These are phyloP conservation scores for Myotis myotis DNA, from an alignment of 2,797 vertebrate genomes.

Conservation along the genomic window DNA sequence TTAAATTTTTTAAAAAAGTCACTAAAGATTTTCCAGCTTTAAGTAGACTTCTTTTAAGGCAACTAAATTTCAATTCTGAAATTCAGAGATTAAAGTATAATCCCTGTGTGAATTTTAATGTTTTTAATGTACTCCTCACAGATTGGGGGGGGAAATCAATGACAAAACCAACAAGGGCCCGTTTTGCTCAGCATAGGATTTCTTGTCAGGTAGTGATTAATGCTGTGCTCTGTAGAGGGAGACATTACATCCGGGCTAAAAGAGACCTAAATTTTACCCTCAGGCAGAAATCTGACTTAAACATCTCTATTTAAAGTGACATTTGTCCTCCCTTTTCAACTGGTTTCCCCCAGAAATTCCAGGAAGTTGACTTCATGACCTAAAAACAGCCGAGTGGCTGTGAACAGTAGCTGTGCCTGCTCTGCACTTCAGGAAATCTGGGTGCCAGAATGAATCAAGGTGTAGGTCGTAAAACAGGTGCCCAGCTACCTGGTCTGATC, in stretches of 20 bases:
- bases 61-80: slow-evolving; percentile 69
- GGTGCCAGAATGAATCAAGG: slow-evolving; percentile 82
- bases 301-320: slow-evolving; percentile 91
- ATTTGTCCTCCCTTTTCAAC: slow-evolving; percentile 92
- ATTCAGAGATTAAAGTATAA: slow-evolving; percentile 74
- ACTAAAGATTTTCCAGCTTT: slow-evolving; percentile 79
- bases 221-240: slow-evolving; percentile 87
- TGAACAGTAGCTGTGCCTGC: slow-evolving; percentile 83
- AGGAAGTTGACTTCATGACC: slow-evolving; percentile 90
- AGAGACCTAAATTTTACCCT: slow-evolving; percentile 89
- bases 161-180: slow-evolving; percentile 80
- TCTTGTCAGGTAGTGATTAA: slow-evolving; percentile 88
- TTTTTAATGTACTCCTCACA: slow-evolving; percentile 81
- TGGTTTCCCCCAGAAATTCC: slow-evolving; percentile 90
- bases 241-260: slow-evolving; percentile 87
- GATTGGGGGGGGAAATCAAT: slow-evolving; percentile 77
- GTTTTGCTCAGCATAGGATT: slow-evolving; percentile 79
- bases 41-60: slow-evolving; percentile 80
- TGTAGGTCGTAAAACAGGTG: slow-evolving; percentile 88
- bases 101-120: slow-evolving; percentile 81
- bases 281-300: slow-evolving; percentile 90
- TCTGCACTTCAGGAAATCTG: slow-evolving; percentile 84
- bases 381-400: slow-evolving; percentile 86
- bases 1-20: not conserved
- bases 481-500: slow-evolving; percentile 84